phyloP scores from a whole-genome alignment of 2,113 vertebrate species.

The Podarcis cretensis region DNA sequence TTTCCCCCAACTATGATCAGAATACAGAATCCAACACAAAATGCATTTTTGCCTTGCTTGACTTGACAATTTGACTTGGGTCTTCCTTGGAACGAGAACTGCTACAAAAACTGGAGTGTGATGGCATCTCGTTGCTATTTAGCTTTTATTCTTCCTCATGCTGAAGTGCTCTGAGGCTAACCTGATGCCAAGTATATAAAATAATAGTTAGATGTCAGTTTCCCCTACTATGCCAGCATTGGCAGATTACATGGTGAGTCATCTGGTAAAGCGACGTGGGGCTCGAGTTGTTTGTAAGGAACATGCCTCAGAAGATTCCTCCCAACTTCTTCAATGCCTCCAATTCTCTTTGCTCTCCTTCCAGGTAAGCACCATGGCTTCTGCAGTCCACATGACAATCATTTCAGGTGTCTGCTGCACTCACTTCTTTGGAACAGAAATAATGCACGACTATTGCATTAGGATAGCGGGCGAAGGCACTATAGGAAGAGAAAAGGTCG shows the following conservation, averaged over 20 bases:
- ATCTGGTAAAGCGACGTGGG: slow-evolving; percentile 41
- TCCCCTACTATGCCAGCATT: slow-evolving; percentile 55
- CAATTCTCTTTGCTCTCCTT: slow-evolving; percentile 20
- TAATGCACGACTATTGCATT: slow-evolving; percentile 97
- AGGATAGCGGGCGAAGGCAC: slow-evolving; percentile 97
- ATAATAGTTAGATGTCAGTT: slow-evolving; percentile 43
- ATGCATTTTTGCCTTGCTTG: not conserved
- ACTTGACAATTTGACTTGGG: not conserved
- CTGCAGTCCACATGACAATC: slow-evolving; percentile 13
- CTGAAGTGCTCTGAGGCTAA: slow-evolving; percentile 39
- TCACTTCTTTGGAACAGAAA: slow-evolving; percentile 97
- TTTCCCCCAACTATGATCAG: not conserved
- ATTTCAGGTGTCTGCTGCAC: slow-evolving; percentile 85
- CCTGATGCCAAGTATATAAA: slow-evolving; percentile 40
- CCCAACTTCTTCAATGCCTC: slow-evolving; percentile 27
- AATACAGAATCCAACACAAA: slow-evolving; percentile 1
- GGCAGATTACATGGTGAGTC: slow-evolving; percentile 41
- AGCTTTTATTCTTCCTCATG: slow-evolving; percentile 41
- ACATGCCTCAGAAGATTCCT: slow-evolving; percentile 43
- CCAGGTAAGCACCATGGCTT: slow-evolving; percentile 6
- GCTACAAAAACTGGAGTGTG: slow-evolving; percentile 34
- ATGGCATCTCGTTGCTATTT: slow-evolving; percentile 45
- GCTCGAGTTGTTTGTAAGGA: slow-evolving; percentile 34
- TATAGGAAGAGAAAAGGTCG: slow-evolving; percentile 65
- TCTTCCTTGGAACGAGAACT: slow-evolving; percentile 12